Evolutionary conservation across 1,140 invertebrate species (phyloP).

Genomic region (Scaptomyza graminum): DNA sequence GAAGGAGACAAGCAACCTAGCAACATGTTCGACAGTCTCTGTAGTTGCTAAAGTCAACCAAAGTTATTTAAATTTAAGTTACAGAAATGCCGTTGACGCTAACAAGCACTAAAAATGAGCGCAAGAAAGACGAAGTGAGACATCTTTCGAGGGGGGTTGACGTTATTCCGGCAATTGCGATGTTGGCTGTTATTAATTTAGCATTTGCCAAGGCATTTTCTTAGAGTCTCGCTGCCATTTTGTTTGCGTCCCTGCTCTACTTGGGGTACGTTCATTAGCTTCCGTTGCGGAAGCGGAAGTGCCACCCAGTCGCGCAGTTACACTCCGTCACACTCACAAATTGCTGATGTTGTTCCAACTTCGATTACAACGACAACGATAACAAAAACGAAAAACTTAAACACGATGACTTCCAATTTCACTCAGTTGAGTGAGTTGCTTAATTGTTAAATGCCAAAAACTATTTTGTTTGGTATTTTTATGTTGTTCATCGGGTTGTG

Average conservation of each 20-base stretch:
- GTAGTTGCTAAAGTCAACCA: constrained; percentile 41
- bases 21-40: constrained; percentile 32
- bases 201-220: constrained; percentile 61
- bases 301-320: constrained; percentile 66
- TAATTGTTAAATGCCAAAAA: constrained; percentile 43
- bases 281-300: constrained; percentile 68
- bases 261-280: constrained; percentile 65
- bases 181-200: constrained; percentile 54
- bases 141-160: constrained; percentile 3
- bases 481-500: constrained; percentile 31
- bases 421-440: constrained; percentile 37
- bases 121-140: neutral
- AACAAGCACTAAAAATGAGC: neutral
- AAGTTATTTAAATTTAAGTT: constrained; percentile 65
- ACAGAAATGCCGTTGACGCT: constrained; percentile 42
- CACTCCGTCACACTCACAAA: constrained; percentile 35
- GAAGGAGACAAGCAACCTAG: constrained; percentile 36
- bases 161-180: constrained; percentile 38
- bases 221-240: constrained; percentile 49
- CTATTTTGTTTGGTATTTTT: constrained; percentile 31
- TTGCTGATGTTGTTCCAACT: constrained; percentile 5
- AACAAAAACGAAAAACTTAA: constrained; percentile 22
- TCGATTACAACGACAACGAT: constrained; percentile 43
- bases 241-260: constrained; percentile 33
- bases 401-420: constrained; percentile 36